Evolutionary conservation across 2,113 vertebrate species (phyloP).

Genomic region (Leiothrix lutea): DNA sequence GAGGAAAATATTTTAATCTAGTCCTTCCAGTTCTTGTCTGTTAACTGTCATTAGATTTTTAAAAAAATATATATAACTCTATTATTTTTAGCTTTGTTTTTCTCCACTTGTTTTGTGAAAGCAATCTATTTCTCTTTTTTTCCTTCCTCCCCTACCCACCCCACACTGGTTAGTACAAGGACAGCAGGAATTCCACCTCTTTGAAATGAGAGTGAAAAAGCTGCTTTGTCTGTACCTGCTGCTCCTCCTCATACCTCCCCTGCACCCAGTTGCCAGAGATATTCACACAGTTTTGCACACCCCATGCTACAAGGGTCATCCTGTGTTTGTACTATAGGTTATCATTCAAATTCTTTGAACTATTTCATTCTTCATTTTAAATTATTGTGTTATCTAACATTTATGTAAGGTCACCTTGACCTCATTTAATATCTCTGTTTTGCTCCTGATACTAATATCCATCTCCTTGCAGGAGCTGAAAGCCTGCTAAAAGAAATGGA

Average conservation of each 20-base stretch:
- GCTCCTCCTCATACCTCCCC: background rate
- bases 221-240: background rate
- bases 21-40: background rate
- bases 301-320: accelerated
- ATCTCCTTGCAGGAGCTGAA: background rate
- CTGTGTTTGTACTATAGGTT: background rate
- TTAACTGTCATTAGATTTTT: background rate
- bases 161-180: background rate
- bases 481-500: background rate
- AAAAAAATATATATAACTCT: background rate
- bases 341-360: background rate
- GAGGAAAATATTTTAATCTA: constrained; percentile 6
- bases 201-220: background rate
- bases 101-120: background rate
- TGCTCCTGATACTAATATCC: background rate
- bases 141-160: background rate
- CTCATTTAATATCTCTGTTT: background rate
- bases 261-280: background rate
- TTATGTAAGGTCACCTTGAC: background rate
- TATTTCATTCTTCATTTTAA: background rate
- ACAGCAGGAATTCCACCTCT: background rate
- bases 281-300: background rate
- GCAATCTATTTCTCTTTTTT: background rate
- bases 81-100: background rate
- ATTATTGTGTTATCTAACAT: background rate